Conservation (phyloP, 2,113 vertebrate genomes). For the Hoplias malabaricus region DNA sequence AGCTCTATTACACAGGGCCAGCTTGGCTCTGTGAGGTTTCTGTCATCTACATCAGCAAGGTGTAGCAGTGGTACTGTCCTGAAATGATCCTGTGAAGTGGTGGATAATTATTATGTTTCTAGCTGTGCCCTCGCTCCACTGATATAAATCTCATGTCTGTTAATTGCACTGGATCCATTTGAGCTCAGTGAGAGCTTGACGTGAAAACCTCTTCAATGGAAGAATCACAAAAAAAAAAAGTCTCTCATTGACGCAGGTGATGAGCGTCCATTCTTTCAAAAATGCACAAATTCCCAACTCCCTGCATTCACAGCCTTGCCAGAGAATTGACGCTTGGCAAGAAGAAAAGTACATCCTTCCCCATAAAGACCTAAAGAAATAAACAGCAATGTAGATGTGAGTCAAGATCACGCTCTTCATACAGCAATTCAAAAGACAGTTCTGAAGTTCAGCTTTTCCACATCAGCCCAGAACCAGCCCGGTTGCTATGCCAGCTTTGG, state of each 20-base stretch:
- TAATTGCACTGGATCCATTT: conserved; percentile 1
- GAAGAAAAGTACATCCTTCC: neutral
- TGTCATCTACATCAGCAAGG: neutral
- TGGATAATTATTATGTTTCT: neutral
- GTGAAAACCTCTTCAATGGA: neutral
- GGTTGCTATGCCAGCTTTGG: conserved; percentile 59
- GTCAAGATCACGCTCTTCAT: conserved; percentile 50
- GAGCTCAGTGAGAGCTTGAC: neutral
- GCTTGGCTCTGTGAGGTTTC: neutral
- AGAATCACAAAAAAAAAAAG: neutral
- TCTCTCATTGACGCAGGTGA: neutral
- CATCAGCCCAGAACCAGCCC: conserved; percentile 41
- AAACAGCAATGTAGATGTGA: conserved; percentile 30
- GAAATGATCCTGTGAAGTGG: neutral
- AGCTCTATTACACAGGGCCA: neutral
- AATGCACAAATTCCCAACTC: neutral
- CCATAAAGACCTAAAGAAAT: conserved; percentile 22
- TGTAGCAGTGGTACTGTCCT: neutral
- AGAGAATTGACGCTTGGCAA: neutral
- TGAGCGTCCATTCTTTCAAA: neutral
- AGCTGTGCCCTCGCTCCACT: neutral
- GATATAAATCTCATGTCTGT: neutral
- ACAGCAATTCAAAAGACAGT: conserved; percentile 47
- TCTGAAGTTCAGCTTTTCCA: conserved; percentile 46
- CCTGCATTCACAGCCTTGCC: neutral